These are phyloP conservation scores for Drosophila repletoides DNA, from an alignment of 1,140 invertebrate species.

Conservation along the genomic window DNA sequence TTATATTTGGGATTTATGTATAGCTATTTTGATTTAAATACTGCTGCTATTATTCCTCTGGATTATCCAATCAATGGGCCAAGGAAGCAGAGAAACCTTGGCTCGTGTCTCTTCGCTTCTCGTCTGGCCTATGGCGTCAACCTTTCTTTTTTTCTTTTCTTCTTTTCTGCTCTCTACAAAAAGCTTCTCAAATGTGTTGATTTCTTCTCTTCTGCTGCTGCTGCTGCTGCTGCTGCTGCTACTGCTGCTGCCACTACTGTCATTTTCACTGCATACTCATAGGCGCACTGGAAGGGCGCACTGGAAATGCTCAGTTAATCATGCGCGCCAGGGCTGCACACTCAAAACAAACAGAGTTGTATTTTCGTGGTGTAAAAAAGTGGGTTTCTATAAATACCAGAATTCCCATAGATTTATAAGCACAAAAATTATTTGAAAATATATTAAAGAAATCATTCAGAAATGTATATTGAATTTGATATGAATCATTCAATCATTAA, in stretches of 20 bases:
- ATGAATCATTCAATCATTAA: too few relatives aligned
- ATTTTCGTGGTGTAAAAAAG: background rate
- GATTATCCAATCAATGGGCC: slow-evolving; percentile 59
- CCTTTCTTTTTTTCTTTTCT: too few relatives aligned
- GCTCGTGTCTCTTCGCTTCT: slow-evolving; percentile 13
- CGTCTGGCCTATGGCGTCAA: slow-evolving; percentile 39
- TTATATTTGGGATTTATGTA: slow-evolving; percentile 3
- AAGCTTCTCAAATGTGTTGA: slow-evolving; percentile 62
- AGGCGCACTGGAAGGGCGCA: slow-evolving; percentile 57
- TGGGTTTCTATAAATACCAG: background rate
- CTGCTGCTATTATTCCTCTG: background rate
- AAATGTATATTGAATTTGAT: too few relatives aligned
- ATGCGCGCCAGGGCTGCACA: slow-evolving; percentile 44
- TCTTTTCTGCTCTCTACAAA: slow-evolving; percentile 44
- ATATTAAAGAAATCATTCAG: too few relatives aligned
- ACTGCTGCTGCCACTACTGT: slow-evolving; percentile 54
- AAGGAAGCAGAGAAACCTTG: slow-evolving; percentile 48
- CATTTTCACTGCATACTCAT: slow-evolving; percentile 81
- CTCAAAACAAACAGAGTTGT: slow-evolving; percentile 11
- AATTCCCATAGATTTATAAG: background rate
- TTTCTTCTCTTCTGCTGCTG: slow-evolving; percentile 35
- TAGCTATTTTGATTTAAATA: background rate
- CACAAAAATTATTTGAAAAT: too few relatives aligned
- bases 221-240: slow-evolving; percentile 1
- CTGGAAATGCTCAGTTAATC: slow-evolving; percentile 41